These are phyloP conservation scores for Motacilla alba DNA, from an alignment of 2,113 vertebrate species.

Conservation along the genomic window DNA sequence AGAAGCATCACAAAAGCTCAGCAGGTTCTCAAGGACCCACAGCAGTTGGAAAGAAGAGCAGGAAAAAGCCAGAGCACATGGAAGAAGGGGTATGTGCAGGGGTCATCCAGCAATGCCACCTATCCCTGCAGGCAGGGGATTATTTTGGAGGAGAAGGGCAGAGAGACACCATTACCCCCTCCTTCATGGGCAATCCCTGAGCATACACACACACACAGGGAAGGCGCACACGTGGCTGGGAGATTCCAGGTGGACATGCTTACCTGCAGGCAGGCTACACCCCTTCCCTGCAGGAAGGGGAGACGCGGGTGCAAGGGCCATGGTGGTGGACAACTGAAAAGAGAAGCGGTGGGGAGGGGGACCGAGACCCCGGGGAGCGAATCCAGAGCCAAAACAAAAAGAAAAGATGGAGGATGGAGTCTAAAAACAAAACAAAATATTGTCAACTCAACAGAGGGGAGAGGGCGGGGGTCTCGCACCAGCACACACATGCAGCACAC, in stretches of 20 bases:
- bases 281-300: slow-evolving; percentile 38
- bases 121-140: background rate
- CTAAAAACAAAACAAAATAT: slow-evolving; percentile 67
- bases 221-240: background rate
- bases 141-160: background rate
- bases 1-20: background rate
- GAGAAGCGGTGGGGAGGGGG: slow-evolving; percentile 52
- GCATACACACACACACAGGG: background rate
- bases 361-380: background rate
- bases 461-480: background rate
- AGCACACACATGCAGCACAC: slow-evolving; percentile 22
- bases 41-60: background rate
- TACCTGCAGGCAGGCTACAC: slow-evolving; percentile 52
- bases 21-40: background rate
- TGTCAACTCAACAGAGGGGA: slow-evolving; percentile 34
- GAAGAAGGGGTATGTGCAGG: background rate
- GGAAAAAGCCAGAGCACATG: background rate
- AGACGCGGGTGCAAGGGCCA: slow-evolving; percentile 35
- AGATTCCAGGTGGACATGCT: background rate
- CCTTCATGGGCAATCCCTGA: background rate
- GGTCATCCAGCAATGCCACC: background rate
- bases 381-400: slow-evolving; percentile 69
- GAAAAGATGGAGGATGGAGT: slow-evolving; percentile 66
- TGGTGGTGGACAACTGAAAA: slow-evolving; percentile 71
- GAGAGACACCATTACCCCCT: background rate